These are phyloP conservation scores for Aspidiotus rigidus DNA, from an alignment of 2,888 invertebrate species.

Conservation along the genomic window DNA sequence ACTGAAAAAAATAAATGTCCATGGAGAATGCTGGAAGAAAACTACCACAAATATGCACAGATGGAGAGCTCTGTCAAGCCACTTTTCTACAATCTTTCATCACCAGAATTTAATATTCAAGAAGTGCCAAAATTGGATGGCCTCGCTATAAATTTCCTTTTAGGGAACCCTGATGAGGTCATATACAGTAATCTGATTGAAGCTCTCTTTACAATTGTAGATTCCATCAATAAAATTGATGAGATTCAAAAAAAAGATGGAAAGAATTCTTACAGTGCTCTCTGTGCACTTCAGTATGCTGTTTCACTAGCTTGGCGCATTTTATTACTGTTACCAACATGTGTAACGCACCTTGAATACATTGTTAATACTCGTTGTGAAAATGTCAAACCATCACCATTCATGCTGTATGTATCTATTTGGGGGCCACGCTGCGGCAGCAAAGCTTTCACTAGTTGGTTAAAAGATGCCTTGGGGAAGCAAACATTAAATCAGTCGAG, in stretches of 20 bases:
- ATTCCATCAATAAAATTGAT: conserved; percentile 55
- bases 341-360: conserved; percentile 20
- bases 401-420: conserved; percentile 70
- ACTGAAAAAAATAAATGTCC: conserved; percentile 21
- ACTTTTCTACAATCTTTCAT: conserved; percentile 81
- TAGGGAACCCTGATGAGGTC: conserved; percentile 83
- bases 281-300: conserved; percentile 83
- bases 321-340: conserved; percentile 23
- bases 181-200: conserved; percentile 80
- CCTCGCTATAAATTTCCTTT: conserved; percentile 67
- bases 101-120: conserved; percentile 60
- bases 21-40: conserved; percentile 68
- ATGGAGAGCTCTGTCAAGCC: conserved; percentile 62
- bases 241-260: conserved; percentile 36
- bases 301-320: conserved; percentile 69
- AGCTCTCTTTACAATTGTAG: conserved; percentile 71
- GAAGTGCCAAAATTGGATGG: conserved; percentile 80
- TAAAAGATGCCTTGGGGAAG: conserved; percentile 45
- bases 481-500: conserved; percentile 20
- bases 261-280: conserved; percentile 42
- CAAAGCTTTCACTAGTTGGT: conserved; percentile 76
- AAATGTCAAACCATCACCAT: conserved; percentile 51
- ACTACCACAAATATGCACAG: conserved; percentile 52
- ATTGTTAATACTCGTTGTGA: conserved; percentile 11
- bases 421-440: conserved; percentile 83